Evolutionary conservation across 2,888 invertebrate species (phyloP).

Genomic region (Pycnomerus fuliginosus): DNA sequence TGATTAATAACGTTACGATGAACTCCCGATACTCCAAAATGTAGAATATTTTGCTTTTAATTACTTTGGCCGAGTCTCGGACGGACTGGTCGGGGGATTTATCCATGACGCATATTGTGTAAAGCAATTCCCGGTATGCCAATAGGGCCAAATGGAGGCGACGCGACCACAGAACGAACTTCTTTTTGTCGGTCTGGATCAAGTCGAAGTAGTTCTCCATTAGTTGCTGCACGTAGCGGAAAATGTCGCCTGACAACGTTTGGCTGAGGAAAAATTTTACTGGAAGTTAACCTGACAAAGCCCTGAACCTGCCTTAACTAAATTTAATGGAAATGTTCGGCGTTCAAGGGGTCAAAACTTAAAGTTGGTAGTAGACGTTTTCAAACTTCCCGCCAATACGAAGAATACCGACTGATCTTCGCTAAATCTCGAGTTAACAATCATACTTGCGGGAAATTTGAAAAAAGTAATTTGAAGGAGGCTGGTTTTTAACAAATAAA

Average conservation of each 20-base stretch:
- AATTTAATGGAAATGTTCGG: too few relatives aligned
- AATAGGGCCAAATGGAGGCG: constrained; percentile 83
- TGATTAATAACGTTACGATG: constrained; percentile 74
- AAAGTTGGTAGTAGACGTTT: too few relatives aligned
- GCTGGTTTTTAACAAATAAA: too few relatives aligned
- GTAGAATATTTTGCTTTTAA: constrained; percentile 91
- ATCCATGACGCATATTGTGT: constrained; percentile 82
- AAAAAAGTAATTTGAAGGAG: too few relatives aligned
- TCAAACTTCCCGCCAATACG: too few relatives aligned
- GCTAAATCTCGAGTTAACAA: too few relatives aligned
- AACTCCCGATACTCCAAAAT: constrained; percentile 93
- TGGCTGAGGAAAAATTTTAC: constrained; percentile 69
- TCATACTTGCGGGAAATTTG: too few relatives aligned
- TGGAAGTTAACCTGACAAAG: too few relatives aligned
- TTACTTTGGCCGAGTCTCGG: constrained; percentile 76
- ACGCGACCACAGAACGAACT: constrained; percentile 77
- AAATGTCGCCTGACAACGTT: constrained; percentile 87
- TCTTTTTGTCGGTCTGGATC: constrained; percentile 84
- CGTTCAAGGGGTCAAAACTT: too few relatives aligned
- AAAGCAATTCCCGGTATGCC: constrained; percentile 79
- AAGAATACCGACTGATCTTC: too few relatives aligned
- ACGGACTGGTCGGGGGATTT: constrained; percentile 69
- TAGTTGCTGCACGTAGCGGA: constrained; percentile 93
- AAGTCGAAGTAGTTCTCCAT: constrained; percentile 83
- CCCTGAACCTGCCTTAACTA: too few relatives aligned